phyloP scores from a whole-genome alignment of 2,113 vertebrate species.

The Bubo blakistoni region DNA sequence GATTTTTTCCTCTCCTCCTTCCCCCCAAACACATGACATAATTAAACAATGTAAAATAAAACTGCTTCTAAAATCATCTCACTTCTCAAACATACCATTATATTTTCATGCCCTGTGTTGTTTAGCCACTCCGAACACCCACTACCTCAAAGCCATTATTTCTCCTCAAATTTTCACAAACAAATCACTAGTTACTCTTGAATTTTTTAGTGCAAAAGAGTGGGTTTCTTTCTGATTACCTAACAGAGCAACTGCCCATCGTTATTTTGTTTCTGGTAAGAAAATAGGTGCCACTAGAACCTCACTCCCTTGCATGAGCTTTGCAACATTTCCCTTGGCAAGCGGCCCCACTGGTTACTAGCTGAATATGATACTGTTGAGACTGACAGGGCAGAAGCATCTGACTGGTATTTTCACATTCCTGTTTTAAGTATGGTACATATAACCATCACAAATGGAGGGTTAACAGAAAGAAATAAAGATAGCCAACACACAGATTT shows the following conservation, averaged over 20 bases:
- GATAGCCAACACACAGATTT: not conserved
- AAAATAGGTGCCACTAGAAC: not conserved
- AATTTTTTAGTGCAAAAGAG: not conserved
- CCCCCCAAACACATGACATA: not conserved
- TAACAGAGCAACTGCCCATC: not conserved
- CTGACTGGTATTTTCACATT: not conserved
- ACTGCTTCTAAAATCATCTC: not conserved
- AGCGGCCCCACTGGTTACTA: not conserved
- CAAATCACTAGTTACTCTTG: not conserved
- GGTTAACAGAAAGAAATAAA: not conserved
- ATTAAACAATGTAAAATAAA: not conserved
- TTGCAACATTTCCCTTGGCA: not conserved
- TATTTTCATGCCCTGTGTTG: not conserved
- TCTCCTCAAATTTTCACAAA: not conserved
- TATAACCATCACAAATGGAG: not conserved
- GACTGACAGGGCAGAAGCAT: not conserved
- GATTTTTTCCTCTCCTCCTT: fast-evolving
- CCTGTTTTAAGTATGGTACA: not conserved
- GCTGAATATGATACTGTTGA: not conserved
- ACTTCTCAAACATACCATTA: not conserved
- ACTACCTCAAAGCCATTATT: not conserved
- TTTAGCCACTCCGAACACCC: not conserved
- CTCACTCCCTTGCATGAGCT: not conserved
- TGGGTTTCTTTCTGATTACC: not conserved
- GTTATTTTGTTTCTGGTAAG: not conserved